phyloP scores from a whole-genome alignment of 2,888 invertebrate species.

The Acholoe squamosa region DNA sequence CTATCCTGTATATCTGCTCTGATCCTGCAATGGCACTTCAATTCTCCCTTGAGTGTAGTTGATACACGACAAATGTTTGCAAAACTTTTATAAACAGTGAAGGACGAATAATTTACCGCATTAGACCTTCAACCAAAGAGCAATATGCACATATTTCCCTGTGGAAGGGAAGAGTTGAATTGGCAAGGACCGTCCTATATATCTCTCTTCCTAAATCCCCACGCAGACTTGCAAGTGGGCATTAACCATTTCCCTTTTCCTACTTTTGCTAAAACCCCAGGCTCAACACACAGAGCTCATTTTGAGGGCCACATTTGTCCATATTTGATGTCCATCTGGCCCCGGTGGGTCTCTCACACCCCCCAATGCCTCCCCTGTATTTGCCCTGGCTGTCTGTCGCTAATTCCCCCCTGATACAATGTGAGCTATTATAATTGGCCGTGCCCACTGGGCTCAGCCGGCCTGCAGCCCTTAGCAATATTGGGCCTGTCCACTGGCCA shows the following conservation, averaged over 20 bases:
- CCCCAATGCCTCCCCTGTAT: neutral
- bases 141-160: too few relatives aligned
- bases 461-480: neutral
- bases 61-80: too few relatives aligned
- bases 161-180: neutral
- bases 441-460: neutral
- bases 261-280: neutral
- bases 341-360: neutral
- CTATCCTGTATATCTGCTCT: too few relatives aligned
- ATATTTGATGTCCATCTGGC: constrained; percentile 40
- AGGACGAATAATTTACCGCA: too few relatives aligned
- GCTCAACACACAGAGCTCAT: neutral
- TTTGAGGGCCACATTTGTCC: constrained; percentile 13
- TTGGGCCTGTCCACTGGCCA: constrained; percentile 24
- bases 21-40: too few relatives aligned
- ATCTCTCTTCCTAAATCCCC: neutral
- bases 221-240: neutral
- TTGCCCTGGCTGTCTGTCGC: neutral
- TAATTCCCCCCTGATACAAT: constrained; percentile 35
- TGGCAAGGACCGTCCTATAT: neutral
- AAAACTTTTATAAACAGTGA: too few relatives aligned
- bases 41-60: too few relatives aligned
- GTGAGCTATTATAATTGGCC: constrained; percentile 60
- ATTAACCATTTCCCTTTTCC: neutral
- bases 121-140: too few relatives aligned